Evolutionary conservation across 2,888 invertebrate species (phyloP), one percentile per base, ranked within the genome.

Genomic region (Drosophila rubida): DNA sequence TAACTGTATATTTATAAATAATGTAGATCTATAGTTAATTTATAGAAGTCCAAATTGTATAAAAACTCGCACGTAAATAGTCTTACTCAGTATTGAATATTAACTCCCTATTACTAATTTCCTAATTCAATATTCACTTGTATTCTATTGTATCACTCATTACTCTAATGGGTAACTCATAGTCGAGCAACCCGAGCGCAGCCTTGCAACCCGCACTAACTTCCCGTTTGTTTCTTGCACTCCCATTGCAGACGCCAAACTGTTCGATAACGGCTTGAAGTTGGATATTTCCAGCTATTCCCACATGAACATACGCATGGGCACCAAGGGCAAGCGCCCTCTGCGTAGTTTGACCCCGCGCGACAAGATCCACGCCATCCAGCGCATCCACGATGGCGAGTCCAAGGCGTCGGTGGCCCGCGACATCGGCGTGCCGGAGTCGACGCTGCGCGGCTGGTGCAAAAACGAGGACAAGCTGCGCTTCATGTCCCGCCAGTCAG

Each of bases 371-470:
- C 94, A 95, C 87, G 96, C 96, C 35, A 96, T 97, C 79, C 94
- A 95, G 83, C 93, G 96, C 74, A 96, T 97, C 44, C 96, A 96
- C 92, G 95, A 95, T 90, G 96, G 96, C 53, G 96, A 96, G 91
- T 96, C 96, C 60, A 96, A 97, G 89, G 96, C 97, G 2, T 96
- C 96, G 0, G 96, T 97, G 1, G 96, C 96, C 1, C 93, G 96
- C 2, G 96, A 96, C 90, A 96, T 96, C 89, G 96, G 96, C 32
- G 96, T 97, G 14, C 96, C 97, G 0, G 97, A 97, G 91, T 96
- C 96, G 2, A 97, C 97, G 7, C 93, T 97, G 13, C 94, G 97
- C 2, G 97, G 97, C 63, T 97, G 97, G 97, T 97, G 96, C 92
- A 97, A 97, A 91, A 96, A 96, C 89, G 96, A 96, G 89, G 95